Evolutionary conservation across 2,113 vertebrate genomes (phyloP), one percentile per base, ranked within the genome.

Genomic region (Notarius lentiginosus): DNA sequence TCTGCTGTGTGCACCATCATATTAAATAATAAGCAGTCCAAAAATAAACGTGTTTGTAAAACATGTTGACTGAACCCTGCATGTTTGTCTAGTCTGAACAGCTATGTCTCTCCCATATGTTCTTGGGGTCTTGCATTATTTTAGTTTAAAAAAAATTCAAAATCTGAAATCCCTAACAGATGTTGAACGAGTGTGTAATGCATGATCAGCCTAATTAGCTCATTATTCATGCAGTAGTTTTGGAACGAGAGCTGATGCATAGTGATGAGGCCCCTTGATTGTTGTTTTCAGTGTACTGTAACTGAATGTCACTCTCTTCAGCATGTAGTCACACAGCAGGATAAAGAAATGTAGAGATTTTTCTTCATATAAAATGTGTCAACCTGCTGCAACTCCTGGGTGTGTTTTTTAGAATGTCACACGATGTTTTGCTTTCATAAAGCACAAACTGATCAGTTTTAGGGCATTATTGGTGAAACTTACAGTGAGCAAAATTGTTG

Each of bases 181-280:
- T 90, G 87, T 88, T 89, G 12, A 89, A 85, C 30, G 79, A 79
- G 56, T 82, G 86, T 86, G 82, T 88, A 88, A 87, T 89, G 88
- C 82, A 85, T 88, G 79, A 89, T 91, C 87, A 88, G 82, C 55
- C 68, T 88, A 89, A 91, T 91, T 88, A 83, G 90, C 87, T 91
- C 72, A 91, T 89, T 89, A 89, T 87, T 91, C 87, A 91, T 88
- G 83, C 63, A 63, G 34, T 88, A 73, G 79, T 87, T 86, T 88
- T 89, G 87, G 55, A 89, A 89, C 70, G 72, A 73, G 87, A 72
- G 77, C 81, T 88, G 82, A 83, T 83, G 83, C 84, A 79, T 65
- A 76, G 76, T 88, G 84, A 89, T 89, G 82, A 85, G 87, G 87
- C 79, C 68, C 66, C 86, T 87, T 88, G 85, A 84, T 89, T 89